Conservation (phyloP, 2,113 vertebrate genomes). For the Malurus melanocephalus region DNA sequence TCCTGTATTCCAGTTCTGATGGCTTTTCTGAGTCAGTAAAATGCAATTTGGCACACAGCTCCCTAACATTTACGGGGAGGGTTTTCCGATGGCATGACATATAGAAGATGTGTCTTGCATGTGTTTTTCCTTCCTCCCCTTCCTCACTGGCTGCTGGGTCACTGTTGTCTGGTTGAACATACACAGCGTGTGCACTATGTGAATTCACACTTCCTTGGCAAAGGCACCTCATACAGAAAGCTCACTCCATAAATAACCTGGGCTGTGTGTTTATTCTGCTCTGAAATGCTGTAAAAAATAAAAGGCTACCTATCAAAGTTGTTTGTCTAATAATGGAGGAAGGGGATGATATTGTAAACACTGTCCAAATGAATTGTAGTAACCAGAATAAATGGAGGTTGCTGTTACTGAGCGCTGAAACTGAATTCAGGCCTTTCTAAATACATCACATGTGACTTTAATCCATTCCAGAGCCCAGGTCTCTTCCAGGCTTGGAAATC, state of each 20-base stretch:
- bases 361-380: slow-evolving; percentile 72
- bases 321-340: slow-evolving; percentile 63
- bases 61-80: slow-evolving; percentile 28
- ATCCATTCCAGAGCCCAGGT: slow-evolving; percentile 67
- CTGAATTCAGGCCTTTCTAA: slow-evolving; percentile 68
- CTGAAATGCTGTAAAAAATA: slow-evolving; percentile 73
- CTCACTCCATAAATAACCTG: slow-evolving; percentile 70
- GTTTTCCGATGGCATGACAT: slow-evolving; percentile 36
- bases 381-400: slow-evolving; percentile 71
- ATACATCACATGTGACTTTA: slow-evolving; percentile 70
- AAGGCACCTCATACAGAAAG: slow-evolving; percentile 58
- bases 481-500: slow-evolving; percentile 50
- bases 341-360: slow-evolving; percentile 66
- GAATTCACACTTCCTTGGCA: slow-evolving; percentile 61
- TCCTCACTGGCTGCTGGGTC: slow-evolving; percentile 32
- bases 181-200: slow-evolving; percentile 30
- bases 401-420: slow-evolving; percentile 38
- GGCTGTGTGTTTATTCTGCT: slow-evolving; percentile 68
- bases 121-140: slow-evolving; percentile 15
- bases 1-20: neutral
- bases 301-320: slow-evolving; percentile 68
- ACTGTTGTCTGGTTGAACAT: slow-evolving; percentile 18
- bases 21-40: slow-evolving; percentile 18
- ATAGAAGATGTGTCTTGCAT: slow-evolving; percentile 52
- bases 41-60: slow-evolving; percentile 19